Base-by-base conservation (phyloP, 2,888 invertebrate genomes). In the Alloscopus bannaensis region DNA sequence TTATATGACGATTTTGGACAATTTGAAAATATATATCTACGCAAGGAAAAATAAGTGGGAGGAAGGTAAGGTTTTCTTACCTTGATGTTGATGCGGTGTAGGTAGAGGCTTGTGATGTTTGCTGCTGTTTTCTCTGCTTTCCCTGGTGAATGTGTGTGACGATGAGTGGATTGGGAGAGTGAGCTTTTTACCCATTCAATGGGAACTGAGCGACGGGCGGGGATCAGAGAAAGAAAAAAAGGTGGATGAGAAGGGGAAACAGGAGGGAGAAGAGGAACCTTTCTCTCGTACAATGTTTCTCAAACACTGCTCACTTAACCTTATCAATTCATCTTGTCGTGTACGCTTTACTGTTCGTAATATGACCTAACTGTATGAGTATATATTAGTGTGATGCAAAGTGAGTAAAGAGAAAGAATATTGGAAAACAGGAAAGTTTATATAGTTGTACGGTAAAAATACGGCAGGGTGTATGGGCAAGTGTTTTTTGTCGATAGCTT, bases 291-390 rank as follows among this genome's bases (percentile, higher is more conserved):
- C 24, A 55, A 8, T 55, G 3, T 36, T 20, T 8, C 52, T 24
- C 22, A 65, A 57, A 59, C 57, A 73, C 45, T 76, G 76, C 69
- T 76, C 69, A 76, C 76, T 76, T 76, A 76, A 76, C 76, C 69
- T 76, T 76, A 69, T 69, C 76, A 76, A 76, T 76, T 69, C 76
- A 76, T 76, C 76, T 76, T 76, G 76, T 76, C 76, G 68, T 76
- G 76, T 69, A 36, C 68, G 60, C 40, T 59, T 68, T 75, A 45
- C 60, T 42, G 42, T n/a, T n/a, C n/a, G n/a, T n/a, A n/a, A n/a
- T n/a, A n/a, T n/a, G n/a, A n/a, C n/a, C n/a, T n/a, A n/a, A n/a
- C n/a, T n/a, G n/a, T n/a, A n/a, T n/a, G n/a, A n/a, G n/a, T n/a
- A n/a, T n/a, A n/a, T n/a, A n/a, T n/a, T n/a, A n/a, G n/a, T n/a